These are phyloP conservation scores for Trypoxylus dichotomus DNA, from an alignment of 1,140 invertebrate genomes.

Conservation along the genomic window DNA sequence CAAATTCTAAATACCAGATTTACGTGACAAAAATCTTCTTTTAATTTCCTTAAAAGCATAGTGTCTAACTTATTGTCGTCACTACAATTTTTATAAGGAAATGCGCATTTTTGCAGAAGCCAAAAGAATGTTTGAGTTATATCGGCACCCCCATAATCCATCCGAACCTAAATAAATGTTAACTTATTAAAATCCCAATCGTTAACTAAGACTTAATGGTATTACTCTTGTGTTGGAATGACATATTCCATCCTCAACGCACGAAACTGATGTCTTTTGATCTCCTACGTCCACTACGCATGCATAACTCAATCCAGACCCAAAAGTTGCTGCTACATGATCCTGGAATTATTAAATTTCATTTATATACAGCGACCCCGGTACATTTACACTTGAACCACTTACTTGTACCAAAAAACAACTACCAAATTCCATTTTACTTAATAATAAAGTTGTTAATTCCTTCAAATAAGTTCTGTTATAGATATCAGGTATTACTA, in stretches of 20 bases:
- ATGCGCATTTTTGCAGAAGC: constrained; percentile 84
- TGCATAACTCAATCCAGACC: constrained; percentile 86
- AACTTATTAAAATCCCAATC: background rate
- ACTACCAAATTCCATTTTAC: constrained; percentile 84
- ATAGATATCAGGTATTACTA: constrained; percentile 91
- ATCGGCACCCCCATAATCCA: constrained; percentile 90
- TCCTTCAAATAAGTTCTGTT: constrained; percentile 85
- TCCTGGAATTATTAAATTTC: constrained; percentile 59
- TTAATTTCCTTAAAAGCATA: constrained; percentile 78
- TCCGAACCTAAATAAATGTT: constrained; percentile 54
- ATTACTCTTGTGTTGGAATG: constrained; percentile 79
- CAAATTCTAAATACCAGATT: constrained; percentile 63
- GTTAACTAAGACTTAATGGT: background rate
- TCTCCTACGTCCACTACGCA: constrained; percentile 96
- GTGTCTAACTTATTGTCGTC: constrained; percentile 71
- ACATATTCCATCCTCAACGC: constrained; percentile 95
- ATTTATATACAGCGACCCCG: no score
- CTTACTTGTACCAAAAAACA: constrained; percentile 85
- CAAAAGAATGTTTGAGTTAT: constrained; percentile 84
- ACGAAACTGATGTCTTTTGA: constrained; percentile 93
- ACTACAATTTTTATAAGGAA: constrained; percentile 82
- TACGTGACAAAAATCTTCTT: constrained; percentile 89
- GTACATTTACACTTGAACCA: no score
- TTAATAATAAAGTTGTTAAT: constrained; percentile 78
- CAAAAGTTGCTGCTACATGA: constrained; percentile 92